Evolutionary conservation across 2,888 invertebrate species (phyloP).

Genomic region (Malacosoma neustria): DNA sequence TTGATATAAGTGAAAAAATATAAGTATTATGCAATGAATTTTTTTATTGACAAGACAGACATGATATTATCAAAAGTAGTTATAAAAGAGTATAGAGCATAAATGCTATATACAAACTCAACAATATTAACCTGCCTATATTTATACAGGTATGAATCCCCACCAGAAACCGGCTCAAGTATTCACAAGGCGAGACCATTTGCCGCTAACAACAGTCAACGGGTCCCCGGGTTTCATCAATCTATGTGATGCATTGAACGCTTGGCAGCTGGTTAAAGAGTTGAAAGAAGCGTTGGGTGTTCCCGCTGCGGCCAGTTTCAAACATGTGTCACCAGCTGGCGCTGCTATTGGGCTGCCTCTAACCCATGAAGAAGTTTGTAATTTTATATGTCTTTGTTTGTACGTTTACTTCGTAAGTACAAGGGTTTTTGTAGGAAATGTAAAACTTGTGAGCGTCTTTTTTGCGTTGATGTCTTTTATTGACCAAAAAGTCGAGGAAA

Average conservation of each 20-base stretch:
- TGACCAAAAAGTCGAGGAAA: too few species aligned
- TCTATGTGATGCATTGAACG: constrained; percentile 97
- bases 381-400: neutral
- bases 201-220: constrained; percentile 92
- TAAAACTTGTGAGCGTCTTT: too few species aligned
- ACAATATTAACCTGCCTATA: too few species aligned
- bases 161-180: constrained; percentile 98
- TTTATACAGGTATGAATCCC: constrained; percentile 89
- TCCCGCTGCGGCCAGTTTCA: constrained; percentile 97
- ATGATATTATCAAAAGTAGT: too few species aligned
- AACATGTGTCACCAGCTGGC: constrained; percentile 98
- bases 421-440: too few species aligned
- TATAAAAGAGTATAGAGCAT: too few species aligned
- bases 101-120: too few species aligned
- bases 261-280: constrained; percentile 96
- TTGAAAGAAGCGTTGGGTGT: constrained; percentile 84
- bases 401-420: too few species aligned
- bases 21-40: too few species aligned
- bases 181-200: constrained; percentile 83
- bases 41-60: too few species aligned
- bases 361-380: constrained; percentile 75
- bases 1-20: too few species aligned
- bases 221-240: constrained; percentile 98
- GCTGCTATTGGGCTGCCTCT: constrained; percentile 94
- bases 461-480: too few species aligned